Conservation (phyloP, 2,797 vertebrate species). For the Cyclura pinguis region DNA sequence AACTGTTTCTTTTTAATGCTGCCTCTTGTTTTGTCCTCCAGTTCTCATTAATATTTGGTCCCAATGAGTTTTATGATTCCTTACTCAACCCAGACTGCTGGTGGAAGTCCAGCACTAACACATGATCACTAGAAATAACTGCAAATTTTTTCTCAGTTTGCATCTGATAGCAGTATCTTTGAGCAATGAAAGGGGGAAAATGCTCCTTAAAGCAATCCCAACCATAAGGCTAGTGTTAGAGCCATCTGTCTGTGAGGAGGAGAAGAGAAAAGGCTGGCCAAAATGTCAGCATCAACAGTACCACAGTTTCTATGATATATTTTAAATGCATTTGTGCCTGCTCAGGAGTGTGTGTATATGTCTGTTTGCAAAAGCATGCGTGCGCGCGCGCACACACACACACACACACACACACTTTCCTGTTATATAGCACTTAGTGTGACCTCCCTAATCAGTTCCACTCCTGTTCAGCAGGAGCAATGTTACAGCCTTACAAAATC, state of each 20-base stretch:
- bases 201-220: constrained; percentile 1
- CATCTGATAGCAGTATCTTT: constrained; percentile 8
- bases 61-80: background rate
- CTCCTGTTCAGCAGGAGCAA: background rate
- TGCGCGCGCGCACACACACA: too few relatives aligned
- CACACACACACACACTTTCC: background rate
- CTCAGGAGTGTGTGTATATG: background rate
- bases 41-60: background rate
- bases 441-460: background rate
- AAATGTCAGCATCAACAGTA: background rate
- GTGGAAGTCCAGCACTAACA: background rate
- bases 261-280: background rate
- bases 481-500: background rate
- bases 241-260: background rate
- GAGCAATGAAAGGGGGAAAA: background rate
- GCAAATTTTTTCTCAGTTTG: background rate
- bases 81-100: background rate
- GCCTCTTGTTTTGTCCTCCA: background rate
- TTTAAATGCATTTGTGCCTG: background rate
- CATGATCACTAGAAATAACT: background rate
- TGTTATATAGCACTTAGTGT: background rate
- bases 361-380: too few relatives aligned
- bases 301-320: background rate
- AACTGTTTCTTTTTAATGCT: background rate
- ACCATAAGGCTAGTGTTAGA: background rate